Conservation (phyloP, 1,140 invertebrate genomes). For the Drosophila pandora region DNA sequence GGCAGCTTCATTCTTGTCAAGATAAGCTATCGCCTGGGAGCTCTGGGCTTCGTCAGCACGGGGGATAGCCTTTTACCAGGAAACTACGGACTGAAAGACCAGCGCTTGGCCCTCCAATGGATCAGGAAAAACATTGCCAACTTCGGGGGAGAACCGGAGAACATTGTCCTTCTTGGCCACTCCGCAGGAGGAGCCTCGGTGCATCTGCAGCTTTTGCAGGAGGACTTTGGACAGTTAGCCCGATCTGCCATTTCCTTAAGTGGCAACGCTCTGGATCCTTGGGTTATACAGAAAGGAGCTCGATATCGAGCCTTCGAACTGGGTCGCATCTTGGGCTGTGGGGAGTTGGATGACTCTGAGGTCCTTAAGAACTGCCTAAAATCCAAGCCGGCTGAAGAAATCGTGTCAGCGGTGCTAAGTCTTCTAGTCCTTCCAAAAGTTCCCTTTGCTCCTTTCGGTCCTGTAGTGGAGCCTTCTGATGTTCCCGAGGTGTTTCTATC, state of each 20-base stretch:
- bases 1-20: constrained; percentile 86
- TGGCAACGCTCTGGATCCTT: constrained; percentile 68
- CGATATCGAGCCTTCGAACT: constrained; percentile 85
- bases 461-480: constrained; percentile 84
- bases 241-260: constrained; percentile 66
- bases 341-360: constrained; percentile 62
- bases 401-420: constrained; percentile 47
- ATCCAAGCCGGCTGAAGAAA: constrained; percentile 78
- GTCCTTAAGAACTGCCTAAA: constrained; percentile 86
- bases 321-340: constrained; percentile 85
- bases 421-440: constrained; percentile 84
- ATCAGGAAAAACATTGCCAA: constrained; percentile 85
- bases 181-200: constrained; percentile 86
- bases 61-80: constrained; percentile 86
- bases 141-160: constrained; percentile 87
- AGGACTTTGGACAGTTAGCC: constrained; percentile 57
- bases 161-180: constrained; percentile 85
- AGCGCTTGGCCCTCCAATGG: constrained; percentile 87
- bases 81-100: constrained; percentile 88
- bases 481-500: constrained; percentile 84
- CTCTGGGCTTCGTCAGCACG: constrained; percentile 86
- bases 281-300: constrained; percentile 84
- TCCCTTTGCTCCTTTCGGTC: constrained; percentile 86
- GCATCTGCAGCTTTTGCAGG: constrained; percentile 87
- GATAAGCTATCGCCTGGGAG: constrained; percentile 87